Evolutionary conservation across 2,797 vertebrate genomes (phyloP), one percentile per base, ranked within the genome.

Genomic region (Sebastes diploproa): DNA sequence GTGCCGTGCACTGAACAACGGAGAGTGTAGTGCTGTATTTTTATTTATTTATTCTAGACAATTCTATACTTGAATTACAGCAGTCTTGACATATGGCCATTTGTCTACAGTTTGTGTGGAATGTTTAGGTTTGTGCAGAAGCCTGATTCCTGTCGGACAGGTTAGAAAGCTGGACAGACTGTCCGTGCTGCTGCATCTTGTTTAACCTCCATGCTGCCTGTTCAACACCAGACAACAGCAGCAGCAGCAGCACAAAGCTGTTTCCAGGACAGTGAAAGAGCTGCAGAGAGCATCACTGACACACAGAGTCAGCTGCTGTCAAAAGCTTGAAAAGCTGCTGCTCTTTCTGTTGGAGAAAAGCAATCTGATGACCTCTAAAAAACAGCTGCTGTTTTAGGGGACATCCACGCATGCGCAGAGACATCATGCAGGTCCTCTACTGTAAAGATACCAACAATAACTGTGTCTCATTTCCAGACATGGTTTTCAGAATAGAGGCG

Each of bases 321-420:
- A 34, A 4, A 29, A 29, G 30, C 60, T 9, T 12, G 54, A 7
- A 0, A 52, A 56, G 4, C 58, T 25, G 34, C 23, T 38, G 67
- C 16, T 66, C 52, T 63, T 32, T 84, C 18, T 72, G 71, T 16
- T 1, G 2, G 16, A 36, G 12, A 50, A 46, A 20, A 62, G 27
- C 67, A 32, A 27, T 6, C 72, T 18, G 55, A 58, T 94, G 93
- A 95, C 93, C 94, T 95, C 92, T 93, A 92, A 89, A 36, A 36
- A 36, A 20, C 84, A 85, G 82, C 68, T 87, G 83, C 83, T 75
- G 77, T 79, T 86, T 18, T n/a, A 65, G 66, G 38, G 55, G 52
- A 62, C 27, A 42, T 42, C 9, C n/a, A 71, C 87, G 72, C 38
- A 32, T 80, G 88, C 90, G 89, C 82, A 83, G 1, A 77, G 25